A percentile compares a stretch with the other conserved stretches of the same genome.
These are phyloP conservation scores for Choreutis nemorana DNA, from an alignment of 2,888 invertebrate genomes.

Conservation along the genomic window DNA sequence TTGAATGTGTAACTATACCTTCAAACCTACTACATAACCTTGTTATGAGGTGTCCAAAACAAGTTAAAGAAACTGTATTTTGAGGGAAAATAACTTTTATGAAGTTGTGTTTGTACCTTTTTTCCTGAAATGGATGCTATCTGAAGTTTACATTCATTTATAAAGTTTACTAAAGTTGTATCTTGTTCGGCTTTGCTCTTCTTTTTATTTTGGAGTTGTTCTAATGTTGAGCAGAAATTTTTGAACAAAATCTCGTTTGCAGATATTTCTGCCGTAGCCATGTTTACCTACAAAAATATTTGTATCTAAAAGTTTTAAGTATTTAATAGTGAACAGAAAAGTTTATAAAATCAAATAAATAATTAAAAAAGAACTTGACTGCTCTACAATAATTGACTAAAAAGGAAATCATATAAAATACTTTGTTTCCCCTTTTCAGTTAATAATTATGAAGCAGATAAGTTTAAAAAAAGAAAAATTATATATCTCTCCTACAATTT, in stretches of 20 bases:
- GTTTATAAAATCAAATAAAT: neutral
- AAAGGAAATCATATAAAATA: too few relatives aligned
- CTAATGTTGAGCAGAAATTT: slow-evolving; percentile 68
- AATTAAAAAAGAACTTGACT: neutral
- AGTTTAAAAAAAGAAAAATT: too few relatives aligned
- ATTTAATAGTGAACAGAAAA: neutral
- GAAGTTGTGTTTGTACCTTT: slow-evolving; percentile 44
- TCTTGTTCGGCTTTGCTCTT: slow-evolving; percentile 48
- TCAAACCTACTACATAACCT: too few relatives aligned
- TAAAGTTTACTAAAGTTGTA: slow-evolving; percentile 48
- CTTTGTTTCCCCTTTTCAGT: too few relatives aligned
- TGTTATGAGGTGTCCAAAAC: too few relatives aligned
- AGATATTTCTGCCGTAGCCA: slow-evolving; percentile 15
- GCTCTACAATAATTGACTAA: neutral
- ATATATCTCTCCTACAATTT: too few relatives aligned
- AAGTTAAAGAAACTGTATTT: neutral
- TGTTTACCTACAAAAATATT: slow-evolving; percentile 6
- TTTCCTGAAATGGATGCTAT: slow-evolving; percentile 24
- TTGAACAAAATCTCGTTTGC: slow-evolving; percentile 53
- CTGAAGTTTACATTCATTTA: slow-evolving; percentile 50
- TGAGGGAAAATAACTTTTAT: too few relatives aligned
- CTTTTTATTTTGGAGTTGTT: slow-evolving; percentile 61
- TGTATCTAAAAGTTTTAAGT: slow-evolving; percentile 4
- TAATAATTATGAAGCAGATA: too few relatives aligned
- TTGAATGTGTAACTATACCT: too few relatives aligned